These are phyloP conservation scores for Bombycilla garrulus DNA, from an alignment of 2,113 vertebrate species.

Conservation along the genomic window DNA sequence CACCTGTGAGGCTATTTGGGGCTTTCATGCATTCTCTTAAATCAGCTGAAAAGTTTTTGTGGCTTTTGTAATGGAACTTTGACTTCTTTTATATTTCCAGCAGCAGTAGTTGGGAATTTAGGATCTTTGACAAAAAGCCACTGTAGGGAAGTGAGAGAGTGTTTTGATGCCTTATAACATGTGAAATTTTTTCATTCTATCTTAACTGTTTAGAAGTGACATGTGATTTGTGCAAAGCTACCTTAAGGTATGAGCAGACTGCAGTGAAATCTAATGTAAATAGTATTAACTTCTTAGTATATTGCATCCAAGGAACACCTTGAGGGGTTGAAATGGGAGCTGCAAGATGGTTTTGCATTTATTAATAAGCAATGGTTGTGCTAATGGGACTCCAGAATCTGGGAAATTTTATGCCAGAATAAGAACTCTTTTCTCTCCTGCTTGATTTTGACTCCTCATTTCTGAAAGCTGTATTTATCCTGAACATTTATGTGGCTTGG, in stretches of 20 bases:
- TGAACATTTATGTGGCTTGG: not conserved
- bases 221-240: not conserved
- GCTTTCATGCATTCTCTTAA: not conserved
- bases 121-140: not conserved
- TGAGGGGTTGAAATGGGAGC: not conserved
- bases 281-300: not conserved
- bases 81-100: not conserved
- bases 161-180: not conserved
- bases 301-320: not conserved
- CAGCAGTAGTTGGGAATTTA: not conserved
- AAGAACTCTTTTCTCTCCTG: not conserved
- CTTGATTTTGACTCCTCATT: not conserved
- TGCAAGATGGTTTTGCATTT: not conserved
- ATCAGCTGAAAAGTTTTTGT: not conserved
- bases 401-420: not conserved
- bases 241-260: not conserved
- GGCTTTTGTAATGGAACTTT: not conserved
- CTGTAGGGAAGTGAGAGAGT: not conserved
- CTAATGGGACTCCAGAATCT: not conserved
- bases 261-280: not conserved
- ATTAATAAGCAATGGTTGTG: not conserved
- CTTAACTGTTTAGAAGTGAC: not conserved
- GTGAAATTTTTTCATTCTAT: not conserved
- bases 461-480: not conserved
- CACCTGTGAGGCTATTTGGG: not conserved